A percentile compares a stretch with the other conserved stretches of the same genome.
These are phyloP conservation scores for Hermatobates lingyangjiaoensis DNA, from an alignment of 1,140 invertebrate genomes.

Conservation along the genomic window DNA sequence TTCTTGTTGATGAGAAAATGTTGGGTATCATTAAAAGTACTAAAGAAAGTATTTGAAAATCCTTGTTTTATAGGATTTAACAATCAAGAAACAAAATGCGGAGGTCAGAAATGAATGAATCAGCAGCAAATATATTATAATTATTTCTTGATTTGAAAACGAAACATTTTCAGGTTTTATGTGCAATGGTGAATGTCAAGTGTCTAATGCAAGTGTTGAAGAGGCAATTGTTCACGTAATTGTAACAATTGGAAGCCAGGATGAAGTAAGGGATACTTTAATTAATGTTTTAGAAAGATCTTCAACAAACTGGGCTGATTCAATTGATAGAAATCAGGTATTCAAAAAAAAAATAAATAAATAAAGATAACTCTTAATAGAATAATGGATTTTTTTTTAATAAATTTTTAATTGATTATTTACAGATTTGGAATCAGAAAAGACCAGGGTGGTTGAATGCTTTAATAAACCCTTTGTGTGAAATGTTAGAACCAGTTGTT, in stretches of 20 bases:
- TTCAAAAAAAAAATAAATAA: too few species aligned
- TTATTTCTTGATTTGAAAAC: too few species aligned
- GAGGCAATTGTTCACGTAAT: conserved; percentile 35
- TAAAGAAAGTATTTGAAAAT: conserved; percentile 9
- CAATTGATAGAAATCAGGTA: conserved; percentile 50
- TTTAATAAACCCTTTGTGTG: conserved; percentile 36
- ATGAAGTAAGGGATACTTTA: conserved; percentile 36
- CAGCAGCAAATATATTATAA: too few species aligned
- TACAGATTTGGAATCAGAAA: conserved; percentile 53
- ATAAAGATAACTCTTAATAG: too few species aligned
- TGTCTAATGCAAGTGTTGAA: conserved; percentile 25
- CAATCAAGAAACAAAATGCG: conserved; percentile 1
- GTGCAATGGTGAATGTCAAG: conserved; percentile 30
- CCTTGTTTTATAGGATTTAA: conserved; percentile 3
- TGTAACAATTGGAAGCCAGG: conserved; percentile 33
- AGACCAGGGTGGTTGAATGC: conserved; percentile 51
- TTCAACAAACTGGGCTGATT: conserved; percentile 37
- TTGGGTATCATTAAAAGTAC: conserved; percentile 14
- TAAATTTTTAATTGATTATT: too few species aligned
- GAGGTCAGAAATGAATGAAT: too few species aligned
- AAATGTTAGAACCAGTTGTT: conserved; percentile 37
- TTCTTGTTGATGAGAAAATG: conserved; percentile 19
- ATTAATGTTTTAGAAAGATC: conserved; percentile 38
- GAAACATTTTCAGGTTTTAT: conserved; percentile 41
- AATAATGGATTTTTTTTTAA: too few species aligned